Percentiles rank a stretch among this genome's conserved stretches.
Evolutionary conservation across 2,888 invertebrate species (phyloP).

Genomic region (Caprella mutica): DNA sequence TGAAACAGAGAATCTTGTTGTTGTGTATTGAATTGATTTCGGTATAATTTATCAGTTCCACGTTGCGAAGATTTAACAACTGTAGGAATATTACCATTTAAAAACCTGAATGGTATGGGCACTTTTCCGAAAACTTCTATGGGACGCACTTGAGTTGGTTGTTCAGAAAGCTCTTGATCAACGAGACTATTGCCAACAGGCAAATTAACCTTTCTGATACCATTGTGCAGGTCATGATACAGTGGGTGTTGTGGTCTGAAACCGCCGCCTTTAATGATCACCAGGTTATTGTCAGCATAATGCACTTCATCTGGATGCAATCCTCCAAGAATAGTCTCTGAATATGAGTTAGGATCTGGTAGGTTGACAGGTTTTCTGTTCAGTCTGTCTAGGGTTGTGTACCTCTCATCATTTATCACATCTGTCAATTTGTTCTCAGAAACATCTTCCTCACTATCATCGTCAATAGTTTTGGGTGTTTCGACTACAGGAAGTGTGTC

Average conservation of each 20-base stretch:
- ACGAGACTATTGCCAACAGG: neutral
- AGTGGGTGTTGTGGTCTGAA: constrained; percentile 12
- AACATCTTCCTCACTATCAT: neutral
- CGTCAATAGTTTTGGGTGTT: constrained; percentile 15
- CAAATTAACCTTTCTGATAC: constrained; percentile 3
- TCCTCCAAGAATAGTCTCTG: constrained; percentile 40
- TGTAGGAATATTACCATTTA: constrained; percentile 21
- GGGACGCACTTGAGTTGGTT: neutral
- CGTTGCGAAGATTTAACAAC: neutral
- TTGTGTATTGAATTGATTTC: no score
- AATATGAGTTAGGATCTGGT: neutral
- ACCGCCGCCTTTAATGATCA: constrained; percentile 34
- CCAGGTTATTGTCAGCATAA: constrained; percentile 33
- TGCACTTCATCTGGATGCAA: constrained; percentile 33
- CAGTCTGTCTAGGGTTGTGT: constrained; percentile 30
- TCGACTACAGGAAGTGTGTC: constrained; percentile 3
- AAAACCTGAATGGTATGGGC: neutral
- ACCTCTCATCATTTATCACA: constrained; percentile 17
- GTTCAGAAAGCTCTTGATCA: neutral
- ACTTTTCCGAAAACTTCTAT: neutral
- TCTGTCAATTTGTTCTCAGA: constrained; percentile 3
- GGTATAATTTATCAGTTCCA: no score
- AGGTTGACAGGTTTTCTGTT: constrained; percentile 4
- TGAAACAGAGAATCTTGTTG: no score
- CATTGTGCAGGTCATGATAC: constrained; percentile 9